Evolutionary conservation across 1,140 invertebrate species (phyloP).

Genomic region (Brachionus rotundiformis): DNA sequence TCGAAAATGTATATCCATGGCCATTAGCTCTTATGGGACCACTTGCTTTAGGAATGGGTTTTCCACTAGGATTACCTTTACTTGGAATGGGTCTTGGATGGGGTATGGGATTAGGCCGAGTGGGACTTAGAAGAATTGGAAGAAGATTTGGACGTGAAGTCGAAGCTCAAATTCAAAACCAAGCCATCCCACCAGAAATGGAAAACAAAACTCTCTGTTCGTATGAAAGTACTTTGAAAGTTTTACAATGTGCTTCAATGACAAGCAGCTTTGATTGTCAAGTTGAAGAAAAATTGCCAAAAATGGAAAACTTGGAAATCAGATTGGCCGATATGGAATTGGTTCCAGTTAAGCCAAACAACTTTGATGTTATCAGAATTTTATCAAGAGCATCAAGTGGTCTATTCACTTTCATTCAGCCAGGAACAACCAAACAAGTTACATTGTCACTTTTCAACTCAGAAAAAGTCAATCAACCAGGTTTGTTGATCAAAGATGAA

Average conservation of each 20-base stretch:
- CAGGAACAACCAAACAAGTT: slow-evolving; percentile 5
- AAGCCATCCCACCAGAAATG: background rate
- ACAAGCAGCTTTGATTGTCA: background rate
- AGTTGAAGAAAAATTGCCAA: slow-evolving; percentile 14
- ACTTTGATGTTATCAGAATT: slow-evolving; percentile 15
- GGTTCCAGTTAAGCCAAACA: background rate
- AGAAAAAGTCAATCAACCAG: slow-evolving; percentile 26
- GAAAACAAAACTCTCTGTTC: slow-evolving; percentile 1
- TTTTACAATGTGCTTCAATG: background rate
- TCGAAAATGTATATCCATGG: slow-evolving; percentile 11
- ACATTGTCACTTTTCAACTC: slow-evolving; percentile 19
- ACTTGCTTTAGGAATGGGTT: background rate
- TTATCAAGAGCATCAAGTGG: slow-evolving; percentile 45
- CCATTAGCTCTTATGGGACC: slow-evolving; percentile 17
- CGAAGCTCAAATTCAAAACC: background rate
- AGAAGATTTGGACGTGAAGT: slow-evolving; percentile 5
- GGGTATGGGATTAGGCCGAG: background rate
- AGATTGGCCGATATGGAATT: slow-evolving; percentile 27
- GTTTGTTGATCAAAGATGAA: slow-evolving; percentile 29
- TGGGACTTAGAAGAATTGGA: slow-evolving; percentile 26
- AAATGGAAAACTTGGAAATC: background rate
- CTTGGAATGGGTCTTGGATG: background rate
- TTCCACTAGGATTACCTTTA: too few species aligned
- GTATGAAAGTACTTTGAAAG: background rate
- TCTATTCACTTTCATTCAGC: slow-evolving; percentile 20